Conservation (phyloP, 2,888 invertebrate species). For the Nephrotoma appendiculata region DNA sequence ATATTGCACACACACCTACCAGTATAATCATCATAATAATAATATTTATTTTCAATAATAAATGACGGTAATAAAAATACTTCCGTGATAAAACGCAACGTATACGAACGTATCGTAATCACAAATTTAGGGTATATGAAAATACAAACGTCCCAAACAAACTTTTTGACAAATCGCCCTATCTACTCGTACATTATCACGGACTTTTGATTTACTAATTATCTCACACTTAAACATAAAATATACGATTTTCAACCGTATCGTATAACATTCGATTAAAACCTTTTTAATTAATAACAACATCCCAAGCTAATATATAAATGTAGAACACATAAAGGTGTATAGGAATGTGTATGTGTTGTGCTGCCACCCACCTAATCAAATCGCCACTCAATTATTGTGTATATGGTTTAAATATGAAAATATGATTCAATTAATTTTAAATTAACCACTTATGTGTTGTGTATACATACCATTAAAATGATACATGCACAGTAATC, state of each 20-base stretch:
- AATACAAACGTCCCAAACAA: neutral
- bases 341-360: neutral
- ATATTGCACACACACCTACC: neutral
- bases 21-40: neutral
- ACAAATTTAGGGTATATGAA: neutral
- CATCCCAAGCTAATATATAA: neutral
- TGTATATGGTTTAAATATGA: neutral
- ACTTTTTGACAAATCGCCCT: no score
- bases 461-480: slow-evolving; percentile 19
- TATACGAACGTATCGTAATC: neutral
- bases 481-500: slow-evolving; percentile 22
- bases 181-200: neutral
- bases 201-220: neutral
- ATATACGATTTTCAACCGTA: neutral
- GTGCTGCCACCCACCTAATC: neutral
- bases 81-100: neutral
- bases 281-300: neutral
- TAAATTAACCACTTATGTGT: neutral
- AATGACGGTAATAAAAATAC: neutral
- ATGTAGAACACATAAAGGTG: no score
- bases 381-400: neutral
- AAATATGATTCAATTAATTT: neutral
- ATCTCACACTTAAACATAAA: neutral
- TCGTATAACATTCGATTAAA: neutral
- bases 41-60: neutral